Percentiles rank a stretch among this genome's conserved stretches.
Evolutionary conservation across 1,140 invertebrate genomes (phyloP).

Genomic region (Achatina immaculata): DNA sequence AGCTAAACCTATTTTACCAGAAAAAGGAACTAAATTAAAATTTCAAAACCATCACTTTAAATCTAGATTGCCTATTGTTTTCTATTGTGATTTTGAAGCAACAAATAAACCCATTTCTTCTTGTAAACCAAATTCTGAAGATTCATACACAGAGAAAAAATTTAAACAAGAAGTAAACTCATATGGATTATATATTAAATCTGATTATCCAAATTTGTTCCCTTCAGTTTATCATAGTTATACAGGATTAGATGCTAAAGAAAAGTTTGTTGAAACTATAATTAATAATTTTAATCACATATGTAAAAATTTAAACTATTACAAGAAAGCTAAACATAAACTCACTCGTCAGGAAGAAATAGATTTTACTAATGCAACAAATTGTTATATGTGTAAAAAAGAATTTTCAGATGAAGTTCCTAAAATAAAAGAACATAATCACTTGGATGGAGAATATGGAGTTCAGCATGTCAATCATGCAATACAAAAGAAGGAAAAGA

Average conservation of each 20-base stretch:
- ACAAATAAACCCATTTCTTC: background rate
- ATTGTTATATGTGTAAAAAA: constrained; percentile 10
- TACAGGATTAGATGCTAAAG: constrained; percentile 1
- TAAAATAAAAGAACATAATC: background rate
- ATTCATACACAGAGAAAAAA: constrained; percentile 6
- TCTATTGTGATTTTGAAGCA: background rate
- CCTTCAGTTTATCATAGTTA: no score
- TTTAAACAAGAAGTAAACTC: constrained; percentile 4
- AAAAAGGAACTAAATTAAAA: no score
- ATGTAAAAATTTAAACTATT: background rate
- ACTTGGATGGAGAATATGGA: no score
- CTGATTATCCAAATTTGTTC: background rate
- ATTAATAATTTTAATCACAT: background rate
- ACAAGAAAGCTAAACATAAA: background rate
- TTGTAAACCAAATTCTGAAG: background rate
- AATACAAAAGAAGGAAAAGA: background rate
- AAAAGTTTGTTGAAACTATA: background rate
- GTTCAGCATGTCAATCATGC: no score
- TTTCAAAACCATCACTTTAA: background rate
- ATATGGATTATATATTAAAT: background rate
- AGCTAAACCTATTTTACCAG: no score
- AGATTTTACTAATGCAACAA: constrained; percentile 1
- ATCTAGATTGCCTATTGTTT: constrained; percentile 9
- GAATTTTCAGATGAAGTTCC: constrained; percentile 1
- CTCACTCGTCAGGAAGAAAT: constrained; percentile 14